Evolutionary conservation across 37 sponge, comb jelly and placozoan species (phyloP).

Genomic region (Geodia barretti): DNA sequence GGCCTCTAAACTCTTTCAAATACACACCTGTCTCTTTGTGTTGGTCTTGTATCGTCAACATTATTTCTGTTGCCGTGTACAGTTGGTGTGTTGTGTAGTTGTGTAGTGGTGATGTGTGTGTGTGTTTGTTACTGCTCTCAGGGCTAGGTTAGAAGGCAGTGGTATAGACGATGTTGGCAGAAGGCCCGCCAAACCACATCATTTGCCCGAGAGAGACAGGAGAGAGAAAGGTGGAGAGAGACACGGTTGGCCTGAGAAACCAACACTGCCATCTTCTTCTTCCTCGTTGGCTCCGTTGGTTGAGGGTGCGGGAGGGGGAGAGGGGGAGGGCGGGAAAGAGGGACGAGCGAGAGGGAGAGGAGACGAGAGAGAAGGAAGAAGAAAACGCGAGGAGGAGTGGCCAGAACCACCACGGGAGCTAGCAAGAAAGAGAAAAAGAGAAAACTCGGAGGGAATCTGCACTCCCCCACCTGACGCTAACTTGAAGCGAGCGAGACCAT

Average conservation of each 20-base stretch:
- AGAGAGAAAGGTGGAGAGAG: background rate
- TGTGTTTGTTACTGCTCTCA: background rate
- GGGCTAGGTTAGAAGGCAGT: background rate
- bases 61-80: no score
- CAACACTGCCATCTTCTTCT: background rate
- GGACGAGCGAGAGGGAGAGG: background rate
- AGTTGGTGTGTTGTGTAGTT: background rate
- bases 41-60: no score
- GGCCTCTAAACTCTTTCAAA: no score
- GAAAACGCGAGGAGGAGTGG: slow-evolving; percentile 21
- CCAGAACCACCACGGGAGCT: background rate
- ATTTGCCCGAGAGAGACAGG: no score
- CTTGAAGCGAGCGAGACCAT: background rate
- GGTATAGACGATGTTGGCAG: background rate
- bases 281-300: background rate
- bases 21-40: no score
- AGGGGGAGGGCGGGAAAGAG: background rate
- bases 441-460: background rate
- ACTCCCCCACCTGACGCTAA: background rate
- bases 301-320: background rate
- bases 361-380: background rate
- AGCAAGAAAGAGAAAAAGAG: slow-evolving; percentile 26
- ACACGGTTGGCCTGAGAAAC: background rate
- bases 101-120: background rate
- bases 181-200: background rate